Percentiles rank a stretch among this genome's conserved stretches.
Evolutionary conservation across 2,888 invertebrate species (phyloP).

Genomic region (Pollenia amentaria): DNA sequence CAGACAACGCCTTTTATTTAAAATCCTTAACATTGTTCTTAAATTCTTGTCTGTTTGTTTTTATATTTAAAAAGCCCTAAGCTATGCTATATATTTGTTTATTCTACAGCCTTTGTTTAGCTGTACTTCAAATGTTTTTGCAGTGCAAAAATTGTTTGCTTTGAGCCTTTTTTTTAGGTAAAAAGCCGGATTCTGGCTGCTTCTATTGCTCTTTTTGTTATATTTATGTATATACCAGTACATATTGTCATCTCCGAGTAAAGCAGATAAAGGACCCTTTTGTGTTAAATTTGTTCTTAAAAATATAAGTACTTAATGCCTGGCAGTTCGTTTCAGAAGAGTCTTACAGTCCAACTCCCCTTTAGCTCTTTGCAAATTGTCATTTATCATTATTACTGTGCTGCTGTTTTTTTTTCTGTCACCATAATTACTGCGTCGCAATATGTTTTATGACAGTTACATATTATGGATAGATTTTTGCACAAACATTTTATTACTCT

Average conservation of each 20-base stretch:
- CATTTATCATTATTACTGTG: conserved; percentile 65
- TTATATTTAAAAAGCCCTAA: conserved; percentile 42
- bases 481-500: conserved; percentile 38
- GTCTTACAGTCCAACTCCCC: conserved; percentile 19
- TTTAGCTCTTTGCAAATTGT: conserved; percentile 21
- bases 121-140: conserved; percentile 52
- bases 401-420: background rate
- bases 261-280: conserved; percentile 34
- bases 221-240: background rate
- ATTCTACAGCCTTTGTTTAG: conserved; percentile 27
- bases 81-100: conserved; percentile 45
- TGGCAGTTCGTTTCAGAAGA: background rate
- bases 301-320: conserved; percentile 36
- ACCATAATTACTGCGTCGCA: conserved; percentile 69
- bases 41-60: background rate
- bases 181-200: background rate
- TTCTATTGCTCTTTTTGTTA: conserved; percentile 53
- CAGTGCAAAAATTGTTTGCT: background rate
- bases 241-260: conserved; percentile 6
- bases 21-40: background rate
- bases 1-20: conserved; percentile 68
- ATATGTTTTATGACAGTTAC: conserved; percentile 66
- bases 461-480: conserved; percentile 45
- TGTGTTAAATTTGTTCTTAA: conserved; percentile 10
- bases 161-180: conserved; percentile 38